Evolutionary conservation across 2,113 vertebrate genomes (phyloP).

Genomic region (Podiceps cristatus): DNA sequence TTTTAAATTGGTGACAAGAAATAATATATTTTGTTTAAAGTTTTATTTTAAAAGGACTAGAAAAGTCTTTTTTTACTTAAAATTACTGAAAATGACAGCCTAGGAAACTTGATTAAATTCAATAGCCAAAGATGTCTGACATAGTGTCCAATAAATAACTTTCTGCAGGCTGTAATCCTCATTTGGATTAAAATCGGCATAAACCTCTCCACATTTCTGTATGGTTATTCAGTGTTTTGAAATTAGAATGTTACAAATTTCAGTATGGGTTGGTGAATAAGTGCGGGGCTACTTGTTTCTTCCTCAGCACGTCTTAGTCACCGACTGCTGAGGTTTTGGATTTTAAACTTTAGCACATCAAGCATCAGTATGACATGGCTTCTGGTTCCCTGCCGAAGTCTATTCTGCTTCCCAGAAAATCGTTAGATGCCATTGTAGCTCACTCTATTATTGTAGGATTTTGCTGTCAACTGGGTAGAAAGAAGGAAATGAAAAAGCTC

Average conservation of each 20-base stretch:
- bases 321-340: background rate
- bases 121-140: background rate
- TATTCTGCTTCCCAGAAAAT: slow-evolving; percentile 23
- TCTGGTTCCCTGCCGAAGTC: background rate
- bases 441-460: background rate
- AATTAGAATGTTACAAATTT: background rate
- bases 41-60: background rate
- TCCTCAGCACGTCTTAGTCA: background rate
- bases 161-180: background rate
- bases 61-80: background rate
- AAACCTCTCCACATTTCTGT: background rate
- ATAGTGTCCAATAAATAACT: background rate
- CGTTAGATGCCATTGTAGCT: background rate
- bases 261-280: background rate
- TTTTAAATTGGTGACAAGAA: background rate
- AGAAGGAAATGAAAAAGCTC: background rate
- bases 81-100: background rate
- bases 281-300: background rate
- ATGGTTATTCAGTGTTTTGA: background rate
- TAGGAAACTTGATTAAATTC: background rate
- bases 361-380: background rate
- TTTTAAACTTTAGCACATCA: background rate
- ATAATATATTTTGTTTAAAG: background rate
- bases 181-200: background rate
- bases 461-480: background rate